phyloP scores from a whole-genome alignment of 2,888 invertebrate species.

The Polymixis flavicincta region DNA sequence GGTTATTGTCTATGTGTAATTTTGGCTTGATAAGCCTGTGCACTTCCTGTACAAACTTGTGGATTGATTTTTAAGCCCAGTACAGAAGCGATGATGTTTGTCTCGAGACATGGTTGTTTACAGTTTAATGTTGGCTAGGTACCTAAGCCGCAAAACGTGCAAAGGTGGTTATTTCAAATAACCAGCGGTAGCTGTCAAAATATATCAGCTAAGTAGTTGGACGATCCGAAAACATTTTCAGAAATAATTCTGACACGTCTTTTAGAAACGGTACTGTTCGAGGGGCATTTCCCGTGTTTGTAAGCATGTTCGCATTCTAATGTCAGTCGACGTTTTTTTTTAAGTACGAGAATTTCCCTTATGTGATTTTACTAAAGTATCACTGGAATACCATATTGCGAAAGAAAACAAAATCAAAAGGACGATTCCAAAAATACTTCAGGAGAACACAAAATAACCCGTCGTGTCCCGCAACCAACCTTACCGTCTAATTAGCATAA shows the following conservation, averaged over 20 bases:
- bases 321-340: neutral
- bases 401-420: neutral
- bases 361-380: neutral
- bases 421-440: neutral
- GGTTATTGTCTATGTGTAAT: neutral
- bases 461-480: neutral
- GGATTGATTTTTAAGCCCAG: slow-evolving; percentile 6
- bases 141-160: neutral
- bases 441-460: neutral
- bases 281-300: too few relatives aligned
- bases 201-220: too few relatives aligned
- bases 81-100: neutral
- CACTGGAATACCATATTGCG: neutral
- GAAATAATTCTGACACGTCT: too few relatives aligned
- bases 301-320: too few relatives aligned
- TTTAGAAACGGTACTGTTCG: too few relatives aligned
- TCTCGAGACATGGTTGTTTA: neutral
- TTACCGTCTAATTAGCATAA: slow-evolving; percentile 4
- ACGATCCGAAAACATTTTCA: too few relatives aligned
- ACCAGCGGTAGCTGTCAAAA: neutral
- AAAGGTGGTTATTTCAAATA: neutral
- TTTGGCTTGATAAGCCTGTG: neutral
- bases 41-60: neutral
- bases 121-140: neutral
- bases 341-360: neutral